Evolutionary conservation across 1,140 invertebrate species (phyloP), one percentile per base, ranked within the genome.

Genomic region (Micrasema minimum): DNA sequence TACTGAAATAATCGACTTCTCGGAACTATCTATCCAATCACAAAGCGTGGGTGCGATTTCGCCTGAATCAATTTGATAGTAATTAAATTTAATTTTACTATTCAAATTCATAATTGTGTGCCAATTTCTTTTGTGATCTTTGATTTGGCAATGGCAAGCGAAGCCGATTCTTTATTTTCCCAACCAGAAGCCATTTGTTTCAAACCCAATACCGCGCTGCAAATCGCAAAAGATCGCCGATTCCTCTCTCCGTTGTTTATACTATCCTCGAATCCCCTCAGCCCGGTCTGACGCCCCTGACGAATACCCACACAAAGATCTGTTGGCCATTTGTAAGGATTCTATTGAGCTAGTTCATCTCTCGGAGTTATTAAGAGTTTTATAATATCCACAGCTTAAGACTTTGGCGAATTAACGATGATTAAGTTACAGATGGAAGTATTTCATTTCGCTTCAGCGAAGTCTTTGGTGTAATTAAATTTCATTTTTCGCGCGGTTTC

Each of bases 171-270:
- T 38, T 51, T 51, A 14, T 16, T 46, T 55, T 59, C 18, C 16
- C 37, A 23, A 14, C n/a, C 9, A 11, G 35, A 20, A 14, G 2
- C 7, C 37, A 41, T 41, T 55, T 38, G 31, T 59, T 22, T 41
- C 37, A 14, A 59, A 41, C 16, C 12, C 22, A 55, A 31, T 12
- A 35, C 10, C 37, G 35, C 12, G 55, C 55, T 43, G 55, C 55
- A 43, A 59, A 59, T 41, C 55, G 55, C 38, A 20, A 59, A 59
- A 59, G 37, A 59, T 59, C 35, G 37, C 55, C 35, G 37, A 59
- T 59, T 59, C 18, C 55, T 51, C 55, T 20, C 37, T 20, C 55
- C 55, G 38, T 59, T 59, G 55, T 59, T 43, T 20, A 7, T 31
- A 31, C 26, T 31, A 31, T 31, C 7, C 26, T 31, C 7, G 26